Percentiles rank a stretch among this genome's conserved stretches.
Conservation (phyloP, 2,113 vertebrate genomes). For the Lates calcarifer region DNA sequence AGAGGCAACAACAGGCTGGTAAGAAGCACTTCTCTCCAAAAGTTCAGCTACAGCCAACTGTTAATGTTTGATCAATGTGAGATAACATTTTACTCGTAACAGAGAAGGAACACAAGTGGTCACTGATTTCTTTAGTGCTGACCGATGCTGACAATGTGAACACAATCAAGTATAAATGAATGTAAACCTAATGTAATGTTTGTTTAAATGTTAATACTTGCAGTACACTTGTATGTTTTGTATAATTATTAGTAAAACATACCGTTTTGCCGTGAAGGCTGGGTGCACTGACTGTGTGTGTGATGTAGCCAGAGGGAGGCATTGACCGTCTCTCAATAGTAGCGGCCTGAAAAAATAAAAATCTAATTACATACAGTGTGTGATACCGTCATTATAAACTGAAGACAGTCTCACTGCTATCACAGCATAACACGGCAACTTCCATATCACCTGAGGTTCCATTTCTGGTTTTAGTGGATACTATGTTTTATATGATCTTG, state of each 20-base stretch:
- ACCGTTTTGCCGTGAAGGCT: conserved; percentile 98
- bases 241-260: conserved; percentile 63
- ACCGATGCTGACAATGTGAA: not conserved
- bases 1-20: not conserved
- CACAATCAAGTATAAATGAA: not conserved
- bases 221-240: not conserved
- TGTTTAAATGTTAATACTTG: not conserved
- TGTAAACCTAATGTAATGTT: not conserved
- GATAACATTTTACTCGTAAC: not conserved
- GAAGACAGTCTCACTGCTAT: not conserved
- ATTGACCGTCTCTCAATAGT: conserved; percentile 92
- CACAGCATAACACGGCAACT: not conserved
- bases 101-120: not conserved
- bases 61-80: not conserved
- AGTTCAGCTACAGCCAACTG: not conserved
- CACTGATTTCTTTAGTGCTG: not conserved
- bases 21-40: not conserved
- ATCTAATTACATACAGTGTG: not conserved
- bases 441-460: not conserved
- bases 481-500: not conserved
- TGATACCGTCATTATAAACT: not conserved
- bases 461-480: not conserved
- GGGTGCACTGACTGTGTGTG: conserved; percentile 95
- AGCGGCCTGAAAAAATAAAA: conserved; percentile 82
- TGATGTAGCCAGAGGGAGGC: conserved; percentile 94